A percentile compares a stretch with the other conserved stretches of the same genome.
Conservation (phyloP, 2,113 vertebrate genomes). For the Nerophis lumbriciformis region DNA sequence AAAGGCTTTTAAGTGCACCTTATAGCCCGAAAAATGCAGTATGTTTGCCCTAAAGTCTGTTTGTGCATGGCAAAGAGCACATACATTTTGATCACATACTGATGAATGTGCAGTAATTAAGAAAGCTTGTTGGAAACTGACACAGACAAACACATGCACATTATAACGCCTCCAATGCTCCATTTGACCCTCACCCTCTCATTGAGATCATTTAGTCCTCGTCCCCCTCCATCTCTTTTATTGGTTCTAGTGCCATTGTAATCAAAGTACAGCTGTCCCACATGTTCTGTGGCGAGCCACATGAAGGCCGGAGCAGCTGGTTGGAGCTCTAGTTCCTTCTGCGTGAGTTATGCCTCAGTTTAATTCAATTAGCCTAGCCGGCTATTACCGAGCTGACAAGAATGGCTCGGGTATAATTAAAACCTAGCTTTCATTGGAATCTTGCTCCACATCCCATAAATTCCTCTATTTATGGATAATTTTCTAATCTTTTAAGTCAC, state of each 20-base stretch:
- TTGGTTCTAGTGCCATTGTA: conserved; percentile 23
- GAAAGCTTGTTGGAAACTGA: conserved; percentile 14
- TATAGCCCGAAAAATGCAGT: no score
- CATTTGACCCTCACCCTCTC: conserved; percentile 21
- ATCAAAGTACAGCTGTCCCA: conserved; percentile 37
- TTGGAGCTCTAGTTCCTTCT: conserved; percentile 15
- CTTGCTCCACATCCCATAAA: background rate
- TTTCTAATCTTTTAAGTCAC: conserved; percentile 23
- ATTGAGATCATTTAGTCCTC: conserved; percentile 32
- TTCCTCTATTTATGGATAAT: conserved; percentile 5
- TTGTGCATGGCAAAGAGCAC: conserved; percentile 1
- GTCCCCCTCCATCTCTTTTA: background rate
- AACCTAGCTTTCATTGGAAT: conserved; percentile 30
- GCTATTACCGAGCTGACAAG: conserved; percentile 35
- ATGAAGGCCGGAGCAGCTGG: conserved; percentile 40
- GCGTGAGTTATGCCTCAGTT: conserved; percentile 40
- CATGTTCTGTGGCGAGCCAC: conserved; percentile 3
- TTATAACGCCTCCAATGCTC: conserved; percentile 3
- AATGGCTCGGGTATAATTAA: conserved; percentile 34
- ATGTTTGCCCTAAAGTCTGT: background rate
- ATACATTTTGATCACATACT: conserved; percentile 4
- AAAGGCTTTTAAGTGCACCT: no score
- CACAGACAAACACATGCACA: background rate
- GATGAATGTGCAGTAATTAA: conserved; percentile 18
- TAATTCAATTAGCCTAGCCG: conserved; percentile 46